phyloP scores from a whole-genome alignment of 2,113 vertebrate genomes.

The Mobula birostris region DNA sequence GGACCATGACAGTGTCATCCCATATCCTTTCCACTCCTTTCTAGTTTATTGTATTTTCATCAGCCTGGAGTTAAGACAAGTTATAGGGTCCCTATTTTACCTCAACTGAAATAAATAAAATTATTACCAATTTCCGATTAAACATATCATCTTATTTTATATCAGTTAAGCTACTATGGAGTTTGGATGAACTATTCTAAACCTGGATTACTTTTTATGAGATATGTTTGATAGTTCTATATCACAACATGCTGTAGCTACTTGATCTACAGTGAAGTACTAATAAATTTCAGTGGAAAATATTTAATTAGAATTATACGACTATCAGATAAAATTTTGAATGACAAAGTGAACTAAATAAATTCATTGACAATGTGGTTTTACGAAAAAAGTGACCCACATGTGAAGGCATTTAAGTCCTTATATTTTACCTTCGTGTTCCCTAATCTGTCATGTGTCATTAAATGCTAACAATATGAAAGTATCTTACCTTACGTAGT shows the following conservation, averaged over 20 bases:
- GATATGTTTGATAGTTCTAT: neutral
- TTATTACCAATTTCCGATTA: neutral
- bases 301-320: neutral
- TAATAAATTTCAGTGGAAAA: neutral
- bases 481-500: no score
- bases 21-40: neutral
- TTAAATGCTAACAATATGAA: neutral
- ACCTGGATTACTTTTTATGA: neutral
- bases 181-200: neutral
- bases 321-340: neutral
- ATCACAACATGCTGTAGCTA: neutral
- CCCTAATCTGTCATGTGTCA: neutral
- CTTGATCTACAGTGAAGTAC: neutral
- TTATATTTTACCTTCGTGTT: neutral
- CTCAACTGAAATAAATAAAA: neutral
- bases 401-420: neutral
- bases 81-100: neutral
- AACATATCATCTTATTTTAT: neutral
- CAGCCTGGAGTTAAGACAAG: neutral
- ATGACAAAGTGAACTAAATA: neutral
- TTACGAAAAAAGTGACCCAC: neutral
- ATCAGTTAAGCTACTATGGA: neutral
- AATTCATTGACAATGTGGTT: neutral
- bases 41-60: neutral
- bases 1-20: no score